These are phyloP conservation scores for Strix occidentalis DNA, from an alignment of 2,797 vertebrate species.

Conservation along the genomic window DNA sequence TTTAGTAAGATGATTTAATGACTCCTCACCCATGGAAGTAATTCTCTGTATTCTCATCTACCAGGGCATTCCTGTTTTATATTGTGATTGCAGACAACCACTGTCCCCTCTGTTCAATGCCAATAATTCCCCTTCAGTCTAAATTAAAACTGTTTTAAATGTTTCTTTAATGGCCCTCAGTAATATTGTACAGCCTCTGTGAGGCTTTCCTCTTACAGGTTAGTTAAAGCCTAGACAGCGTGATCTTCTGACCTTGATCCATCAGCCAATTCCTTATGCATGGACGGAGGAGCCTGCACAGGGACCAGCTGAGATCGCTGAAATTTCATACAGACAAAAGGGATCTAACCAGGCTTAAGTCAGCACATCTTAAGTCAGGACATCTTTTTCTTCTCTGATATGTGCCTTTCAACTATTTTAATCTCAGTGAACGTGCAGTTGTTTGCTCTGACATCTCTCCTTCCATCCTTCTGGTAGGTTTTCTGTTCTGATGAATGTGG, in stretches of 20 bases:
- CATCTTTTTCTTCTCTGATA: not conserved
- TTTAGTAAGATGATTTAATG: not conserved
- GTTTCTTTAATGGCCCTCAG: not conserved
- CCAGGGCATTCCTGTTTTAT: not conserved
- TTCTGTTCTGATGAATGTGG: not conserved
- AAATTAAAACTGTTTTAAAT: not conserved
- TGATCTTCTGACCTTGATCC: not conserved
- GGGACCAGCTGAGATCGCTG: not conserved
- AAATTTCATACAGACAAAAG: not conserved
- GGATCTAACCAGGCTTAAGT: not conserved
- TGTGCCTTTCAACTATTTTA: not conserved
- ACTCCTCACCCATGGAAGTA: not conserved
- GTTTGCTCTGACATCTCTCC: not conserved
- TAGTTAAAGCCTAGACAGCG: not conserved
- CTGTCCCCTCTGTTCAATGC: not conserved
- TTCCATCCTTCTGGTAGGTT: not conserved
- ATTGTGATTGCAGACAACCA: not conserved
- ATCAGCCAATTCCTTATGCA: not conserved
- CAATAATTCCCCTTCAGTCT: not conserved
- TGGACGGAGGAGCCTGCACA: not conserved
- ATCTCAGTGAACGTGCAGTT: not conserved
- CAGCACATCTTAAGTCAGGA: not conserved
- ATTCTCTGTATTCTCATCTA: not conserved
- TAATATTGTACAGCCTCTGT: not conserved
- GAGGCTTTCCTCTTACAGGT: not conserved